phyloP scores from a whole-genome alignment of 2,888 invertebrate genomes.

The Idaea biselata region DNA sequence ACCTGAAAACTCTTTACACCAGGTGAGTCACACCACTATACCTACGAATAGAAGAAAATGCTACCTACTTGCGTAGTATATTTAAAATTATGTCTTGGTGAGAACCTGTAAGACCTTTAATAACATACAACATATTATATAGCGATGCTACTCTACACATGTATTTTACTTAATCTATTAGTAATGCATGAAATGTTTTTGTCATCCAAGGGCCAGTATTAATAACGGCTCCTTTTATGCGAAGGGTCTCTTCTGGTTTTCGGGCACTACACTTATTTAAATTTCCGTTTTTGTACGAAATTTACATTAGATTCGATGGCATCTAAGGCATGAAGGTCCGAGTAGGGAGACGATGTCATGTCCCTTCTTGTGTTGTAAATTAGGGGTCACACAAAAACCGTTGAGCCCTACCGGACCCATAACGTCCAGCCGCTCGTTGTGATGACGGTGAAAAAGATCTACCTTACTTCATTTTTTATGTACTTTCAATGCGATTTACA shows the following conservation, averaged over 20 bases:
- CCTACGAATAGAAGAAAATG: too few relatives aligned
- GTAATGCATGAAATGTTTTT: conserved; percentile 46
- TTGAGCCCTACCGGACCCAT: conserved; percentile 68
- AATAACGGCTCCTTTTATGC: conserved; percentile 69
- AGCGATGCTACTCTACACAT: background rate
- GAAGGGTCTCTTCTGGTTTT: conserved; percentile 57
- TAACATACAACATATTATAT: background rate
- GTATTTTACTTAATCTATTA: conserved; percentile 15
- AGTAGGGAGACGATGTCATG: conserved; percentile 50
- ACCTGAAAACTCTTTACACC: too few relatives aligned
- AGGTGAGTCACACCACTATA: too few relatives aligned
- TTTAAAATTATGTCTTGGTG: background rate
- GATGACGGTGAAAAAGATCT: conserved; percentile 65
- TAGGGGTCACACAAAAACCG: conserved; percentile 80
- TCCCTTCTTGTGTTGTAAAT: conserved; percentile 77
- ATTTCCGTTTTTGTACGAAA: conserved; percentile 77
- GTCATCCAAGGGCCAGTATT: conserved; percentile 58
- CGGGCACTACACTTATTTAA: conserved; percentile 75
- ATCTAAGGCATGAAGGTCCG: conserved; percentile 68
- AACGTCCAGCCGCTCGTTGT: conserved; percentile 71
- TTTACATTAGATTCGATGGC: conserved; percentile 75
- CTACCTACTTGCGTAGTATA: background rate
- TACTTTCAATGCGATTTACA: conserved; percentile 64
- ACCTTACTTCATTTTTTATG: conserved; percentile 64
- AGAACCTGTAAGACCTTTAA: background rate